Percentiles rank a stretch among this genome's conserved stretches.
Evolutionary conservation across 2,797 vertebrate species (phyloP).

Genomic region (Cossypha dichroa): DNA sequence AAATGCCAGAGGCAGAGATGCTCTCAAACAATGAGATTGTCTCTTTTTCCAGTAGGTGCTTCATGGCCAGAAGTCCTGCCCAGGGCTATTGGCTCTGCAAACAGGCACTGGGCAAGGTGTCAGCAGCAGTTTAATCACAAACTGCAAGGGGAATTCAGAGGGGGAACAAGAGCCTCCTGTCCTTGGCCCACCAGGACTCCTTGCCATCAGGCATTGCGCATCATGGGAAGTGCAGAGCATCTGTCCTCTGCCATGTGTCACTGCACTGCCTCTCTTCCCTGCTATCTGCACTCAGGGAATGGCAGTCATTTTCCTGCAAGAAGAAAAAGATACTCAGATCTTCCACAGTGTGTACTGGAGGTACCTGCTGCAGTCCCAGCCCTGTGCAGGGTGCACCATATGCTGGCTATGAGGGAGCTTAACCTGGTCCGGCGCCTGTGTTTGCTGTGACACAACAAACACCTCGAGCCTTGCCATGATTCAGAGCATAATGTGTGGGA

Average conservation of each 20-base stretch:
- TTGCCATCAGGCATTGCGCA: not conserved
- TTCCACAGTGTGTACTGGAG: not conserved
- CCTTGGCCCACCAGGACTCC: conserved; percentile 45
- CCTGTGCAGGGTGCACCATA: not conserved
- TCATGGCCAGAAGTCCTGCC: not conserved
- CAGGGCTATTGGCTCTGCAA: not conserved
- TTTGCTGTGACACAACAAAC: conserved; percentile 55
- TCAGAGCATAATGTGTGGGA: conserved; percentile 71
- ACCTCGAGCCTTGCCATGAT: conserved; percentile 62
- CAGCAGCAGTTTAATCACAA: conserved; percentile 15
- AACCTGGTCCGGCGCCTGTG: not conserved
- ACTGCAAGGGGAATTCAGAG: not conserved
- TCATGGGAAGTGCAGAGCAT: not conserved
- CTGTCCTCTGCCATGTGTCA: conserved; percentile 43
- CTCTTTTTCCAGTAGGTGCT: not conserved
- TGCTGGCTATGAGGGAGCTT: not conserved
- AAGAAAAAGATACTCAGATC: not conserved
- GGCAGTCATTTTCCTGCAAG: not conserved
- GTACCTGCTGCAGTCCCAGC: conserved; percentile 24
- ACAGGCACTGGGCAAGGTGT: not conserved
- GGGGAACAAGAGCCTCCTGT: not conserved
- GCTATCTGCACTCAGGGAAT: not conserved
- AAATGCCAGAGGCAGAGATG: not conserved
- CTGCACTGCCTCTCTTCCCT: not conserved
- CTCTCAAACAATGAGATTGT: not conserved